Evolutionary conservation across 2,888 invertebrate species (phyloP).

Genomic region (Hyles lineata): DNA sequence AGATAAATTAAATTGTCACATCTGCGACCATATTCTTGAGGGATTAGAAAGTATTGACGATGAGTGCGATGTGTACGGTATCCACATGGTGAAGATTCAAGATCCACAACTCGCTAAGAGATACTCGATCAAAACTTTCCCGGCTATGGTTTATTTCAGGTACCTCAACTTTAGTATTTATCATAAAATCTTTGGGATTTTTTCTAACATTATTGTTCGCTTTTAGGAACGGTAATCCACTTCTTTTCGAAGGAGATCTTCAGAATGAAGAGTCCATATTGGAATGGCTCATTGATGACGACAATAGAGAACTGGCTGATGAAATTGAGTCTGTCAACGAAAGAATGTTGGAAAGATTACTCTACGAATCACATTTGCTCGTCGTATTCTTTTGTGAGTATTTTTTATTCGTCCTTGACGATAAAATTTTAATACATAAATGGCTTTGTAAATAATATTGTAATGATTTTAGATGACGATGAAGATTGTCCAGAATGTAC

Average conservation of each 20-base stretch:
- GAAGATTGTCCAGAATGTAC: constrained; percentile 96
- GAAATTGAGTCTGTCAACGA: constrained; percentile 97
- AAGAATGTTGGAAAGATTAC: constrained; percentile 93
- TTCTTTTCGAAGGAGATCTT: constrained; percentile 95
- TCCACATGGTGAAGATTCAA: constrained; percentile 96
- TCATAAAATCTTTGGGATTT: neutral
- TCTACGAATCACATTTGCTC: constrained; percentile 93
- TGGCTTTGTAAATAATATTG: neutral
- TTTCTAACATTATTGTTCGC: neutral
- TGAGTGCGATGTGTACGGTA: constrained; percentile 96
- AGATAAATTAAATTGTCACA: constrained; percentile 96
- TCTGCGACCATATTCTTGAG: constrained; percentile 95
- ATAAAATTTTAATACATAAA: neutral
- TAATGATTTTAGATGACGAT: constrained; percentile 86
- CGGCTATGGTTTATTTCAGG: constrained; percentile 95
- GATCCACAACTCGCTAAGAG: constrained; percentile 96
- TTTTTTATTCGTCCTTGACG: neutral
- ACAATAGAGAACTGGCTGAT: constrained; percentile 95
- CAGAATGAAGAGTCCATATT: constrained; percentile 96
- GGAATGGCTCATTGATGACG: constrained; percentile 97
- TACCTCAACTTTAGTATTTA: constrained; percentile 63
- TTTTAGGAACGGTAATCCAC: constrained; percentile 92
- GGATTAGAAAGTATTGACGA: constrained; percentile 95
- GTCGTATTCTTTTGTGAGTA: constrained; percentile 96
- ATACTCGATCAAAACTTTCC: constrained; percentile 97